Conservation (phyloP, 2,888 invertebrate species). For the Salticus scenicus region DNA sequence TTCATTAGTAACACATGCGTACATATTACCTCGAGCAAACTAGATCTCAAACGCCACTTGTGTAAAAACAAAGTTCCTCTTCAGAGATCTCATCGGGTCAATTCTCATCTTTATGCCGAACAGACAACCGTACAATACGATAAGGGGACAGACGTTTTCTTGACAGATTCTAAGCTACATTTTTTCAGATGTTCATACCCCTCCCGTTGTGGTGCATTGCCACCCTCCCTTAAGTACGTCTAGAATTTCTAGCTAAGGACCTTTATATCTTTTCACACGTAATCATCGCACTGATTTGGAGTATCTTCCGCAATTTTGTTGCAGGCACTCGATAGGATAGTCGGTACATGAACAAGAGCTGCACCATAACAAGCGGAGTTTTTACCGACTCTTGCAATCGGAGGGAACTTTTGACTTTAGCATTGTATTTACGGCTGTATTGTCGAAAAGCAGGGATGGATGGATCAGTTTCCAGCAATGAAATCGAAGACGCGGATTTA, state of each 20-base stretch:
- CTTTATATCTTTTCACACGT: slow-evolving; percentile 13
- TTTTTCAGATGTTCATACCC: slow-evolving; percentile 54
- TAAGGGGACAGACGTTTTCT: slow-evolving; percentile 19
- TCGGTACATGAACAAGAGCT: not conserved
- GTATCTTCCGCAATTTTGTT: slow-evolving; percentile 21
- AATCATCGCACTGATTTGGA: slow-evolving; percentile 21
- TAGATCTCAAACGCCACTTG: too few species aligned
- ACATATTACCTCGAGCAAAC: too few species aligned
- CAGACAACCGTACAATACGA: not conserved
- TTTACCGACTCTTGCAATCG: not conserved
- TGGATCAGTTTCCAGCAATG: slow-evolving; percentile 56
- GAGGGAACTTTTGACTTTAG: slow-evolving; percentile 20
- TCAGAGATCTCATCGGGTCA: slow-evolving; percentile 42
- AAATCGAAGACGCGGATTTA: slow-evolving; percentile 50
- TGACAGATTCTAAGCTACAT: slow-evolving; percentile 24
- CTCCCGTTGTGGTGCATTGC: not conserved
- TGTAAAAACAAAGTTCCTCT: not conserved
- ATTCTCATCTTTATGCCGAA: not conserved
- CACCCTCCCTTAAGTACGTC: slow-evolving; percentile 30
- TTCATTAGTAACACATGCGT: too few species aligned
- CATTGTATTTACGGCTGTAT: not conserved
- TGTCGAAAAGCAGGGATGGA: not conserved
- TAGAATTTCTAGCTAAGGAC: slow-evolving; percentile 40
- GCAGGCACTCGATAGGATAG: slow-evolving; percentile 26
- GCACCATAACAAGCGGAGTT: not conserved